Evolutionary conservation across 2,113 vertebrate species (phyloP), one percentile per base, ranked within the genome.

Genomic region (Gavialis gangeticus): DNA sequence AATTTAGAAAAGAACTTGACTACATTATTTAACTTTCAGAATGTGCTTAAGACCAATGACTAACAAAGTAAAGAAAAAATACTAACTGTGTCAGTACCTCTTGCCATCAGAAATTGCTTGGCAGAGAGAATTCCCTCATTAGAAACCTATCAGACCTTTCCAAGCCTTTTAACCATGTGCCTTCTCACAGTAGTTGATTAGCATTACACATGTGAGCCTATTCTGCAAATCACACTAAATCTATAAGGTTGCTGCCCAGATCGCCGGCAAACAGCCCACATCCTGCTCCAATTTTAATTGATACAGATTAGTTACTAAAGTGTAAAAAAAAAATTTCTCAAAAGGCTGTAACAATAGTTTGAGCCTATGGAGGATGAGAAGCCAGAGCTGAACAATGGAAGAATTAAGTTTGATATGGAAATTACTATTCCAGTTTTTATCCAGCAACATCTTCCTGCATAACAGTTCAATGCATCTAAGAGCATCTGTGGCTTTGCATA

Each of bases 71-170:
- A 84, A 27, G 13, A 88, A 90, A 75, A 95, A 88, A 90, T 78
- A 95, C 30, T 92, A 90, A 90, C 54, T 81, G 17, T 37, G 12
- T 71, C 77, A 84, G 46, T 94, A n/a, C 64, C 76, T 62, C 17
- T 17, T 60, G 60, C 64, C 57, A 79, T 19, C 27, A 71, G 25
- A 86, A 30, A 63, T 75, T 75, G 69, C 46, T 58, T 56, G 56
- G 87, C 21, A 81, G 27, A 87, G 87, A 0, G 0, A 94, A 54
- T 77, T 92, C 85, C 66, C 30, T 78, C 57, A 81, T 80, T 57
- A 62, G 92, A 93, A 91, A 75, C 55, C 67, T 92, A 87, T 22
- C 58, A 73, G 22, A 78, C 22, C 91, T 93, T 91, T 86, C 75
- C 75, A 16, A 86, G 69, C n/a, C 73, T 92, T 90, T 80, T 46